Percentiles rank a stretch among this genome's conserved stretches.
These are phyloP conservation scores for Hippocampus barbouri DNA, from an alignment of 2,113 vertebrate genomes.

Conservation along the genomic window DNA sequence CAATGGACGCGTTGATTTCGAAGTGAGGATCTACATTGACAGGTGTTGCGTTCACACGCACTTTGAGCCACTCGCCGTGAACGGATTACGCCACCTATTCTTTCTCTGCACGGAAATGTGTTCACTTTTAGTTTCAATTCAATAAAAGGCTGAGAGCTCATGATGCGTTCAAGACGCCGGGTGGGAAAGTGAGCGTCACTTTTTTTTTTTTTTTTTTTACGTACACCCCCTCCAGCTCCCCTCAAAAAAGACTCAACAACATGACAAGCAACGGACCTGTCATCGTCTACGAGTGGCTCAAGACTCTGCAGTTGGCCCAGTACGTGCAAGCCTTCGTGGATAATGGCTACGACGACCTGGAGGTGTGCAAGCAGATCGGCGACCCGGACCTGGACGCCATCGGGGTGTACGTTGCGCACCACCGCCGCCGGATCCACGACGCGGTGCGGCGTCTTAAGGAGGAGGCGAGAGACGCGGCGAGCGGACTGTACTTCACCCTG, in stretches of 20 bases:
- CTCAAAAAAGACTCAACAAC: constrained; percentile 13
- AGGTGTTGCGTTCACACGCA: constrained; percentile 37
- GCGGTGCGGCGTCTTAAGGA: constrained; percentile 87
- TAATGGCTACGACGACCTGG: constrained; percentile 96
- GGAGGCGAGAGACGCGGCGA: constrained; percentile 81
- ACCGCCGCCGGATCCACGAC: constrained; percentile 86
- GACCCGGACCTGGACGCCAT: constrained; percentile 97
- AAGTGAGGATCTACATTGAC: constrained; percentile 42
- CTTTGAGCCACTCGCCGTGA: neutral
- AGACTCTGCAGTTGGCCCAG: constrained; percentile 88
- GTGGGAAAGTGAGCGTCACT: constrained; percentile 44
- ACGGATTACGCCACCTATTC: neutral
- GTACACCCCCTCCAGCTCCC: neutral
- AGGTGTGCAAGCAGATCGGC: constrained; percentile 97
- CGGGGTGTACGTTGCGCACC: constrained; percentile 85
- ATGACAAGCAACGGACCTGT: constrained; percentile 84
- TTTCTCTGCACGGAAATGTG: neutral
- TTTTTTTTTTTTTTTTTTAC: constrained; percentile 17
- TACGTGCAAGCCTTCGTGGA: constrained; percentile 95
- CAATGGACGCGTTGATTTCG: constrained; percentile 10
- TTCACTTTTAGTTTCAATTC: neutral
- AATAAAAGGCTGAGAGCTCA: neutral
- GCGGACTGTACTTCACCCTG: constrained; percentile 91
- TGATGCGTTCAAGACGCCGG: constrained; percentile 17
- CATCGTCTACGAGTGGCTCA: constrained; percentile 95